Percentiles rank a stretch among this genome's conserved stretches.
These are phyloP conservation scores for Coregonus clupeaformis DNA, from an alignment of 2,113 vertebrate genomes.

Conservation along the genomic window DNA sequence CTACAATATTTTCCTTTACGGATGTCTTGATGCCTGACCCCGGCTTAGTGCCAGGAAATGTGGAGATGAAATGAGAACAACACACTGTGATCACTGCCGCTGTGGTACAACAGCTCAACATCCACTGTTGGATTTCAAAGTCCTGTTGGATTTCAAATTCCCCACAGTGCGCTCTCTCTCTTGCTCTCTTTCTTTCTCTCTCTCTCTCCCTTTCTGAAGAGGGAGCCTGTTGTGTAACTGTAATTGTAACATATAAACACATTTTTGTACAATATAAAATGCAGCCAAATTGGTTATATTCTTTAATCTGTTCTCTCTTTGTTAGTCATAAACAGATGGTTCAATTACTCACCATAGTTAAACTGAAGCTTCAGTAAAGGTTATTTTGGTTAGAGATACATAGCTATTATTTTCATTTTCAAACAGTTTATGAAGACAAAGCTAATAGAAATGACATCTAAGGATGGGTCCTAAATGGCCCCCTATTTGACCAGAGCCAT, in stretches of 20 bases:
- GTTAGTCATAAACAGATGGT: neutral
- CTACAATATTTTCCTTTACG: conserved; percentile 49
- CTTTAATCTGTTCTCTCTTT: neutral
- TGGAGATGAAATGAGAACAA: conserved; percentile 49
- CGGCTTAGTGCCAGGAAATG: conserved; percentile 54
- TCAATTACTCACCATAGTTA: too few relatives aligned
- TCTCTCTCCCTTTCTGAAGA: neutral
- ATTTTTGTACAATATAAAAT: conserved; percentile 3
- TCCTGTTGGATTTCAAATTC: conserved; percentile 7
- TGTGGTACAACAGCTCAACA: conserved; percentile 5
- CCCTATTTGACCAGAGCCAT: too few relatives aligned
- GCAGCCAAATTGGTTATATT: neutral
- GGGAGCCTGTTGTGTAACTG: neutral
- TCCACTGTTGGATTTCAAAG: conserved; percentile 10
- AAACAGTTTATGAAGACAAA: too few relatives aligned
- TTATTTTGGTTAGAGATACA: too few relatives aligned
- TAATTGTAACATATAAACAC: neutral
- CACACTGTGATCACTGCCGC: conserved; percentile 22
- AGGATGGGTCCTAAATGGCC: too few relatives aligned
- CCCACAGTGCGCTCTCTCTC: neutral
- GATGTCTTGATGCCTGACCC: conserved; percentile 57
- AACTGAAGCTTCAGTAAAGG: too few relatives aligned
- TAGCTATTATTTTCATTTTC: too few relatives aligned
- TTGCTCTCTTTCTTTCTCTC: neutral
- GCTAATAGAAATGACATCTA: too few relatives aligned